Evolutionary conservation across 1,140 invertebrate species (phyloP).

Genomic region (Trinorchestia longiramus): DNA sequence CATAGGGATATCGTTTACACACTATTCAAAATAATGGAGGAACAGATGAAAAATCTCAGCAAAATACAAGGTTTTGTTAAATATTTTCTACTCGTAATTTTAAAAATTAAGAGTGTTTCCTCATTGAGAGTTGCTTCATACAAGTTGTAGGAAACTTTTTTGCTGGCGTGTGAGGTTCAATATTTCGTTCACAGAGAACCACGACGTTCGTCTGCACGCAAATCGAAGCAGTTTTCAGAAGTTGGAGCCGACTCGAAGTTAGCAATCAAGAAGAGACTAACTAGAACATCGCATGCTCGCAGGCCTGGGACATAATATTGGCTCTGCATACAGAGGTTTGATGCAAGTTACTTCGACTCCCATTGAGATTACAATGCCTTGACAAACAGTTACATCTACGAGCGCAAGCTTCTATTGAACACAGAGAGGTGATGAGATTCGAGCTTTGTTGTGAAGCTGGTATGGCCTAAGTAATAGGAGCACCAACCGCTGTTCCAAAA

Average conservation of each 20-base stretch:
- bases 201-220: slow-evolving; percentile 33
- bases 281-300: not conserved
- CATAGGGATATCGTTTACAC: not conserved
- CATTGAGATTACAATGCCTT: slow-evolving; percentile 39
- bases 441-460: not conserved
- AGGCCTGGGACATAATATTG: slow-evolving; percentile 41
- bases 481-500: not conserved
- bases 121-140: not conserved
- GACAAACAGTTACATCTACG: slow-evolving; percentile 31
- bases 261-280: slow-evolving; percentile 55
- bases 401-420: slow-evolving; percentile 15
- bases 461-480: not conserved
- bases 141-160: not conserved
- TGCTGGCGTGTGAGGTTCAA: not conserved
- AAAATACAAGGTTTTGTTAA: not conserved
- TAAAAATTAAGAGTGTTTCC: not conserved
- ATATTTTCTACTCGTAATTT: not conserved
- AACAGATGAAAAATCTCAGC: not conserved
- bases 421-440: slow-evolving; percentile 9
- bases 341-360: slow-evolving; percentile 41
- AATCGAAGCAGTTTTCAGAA: slow-evolving; percentile 51
- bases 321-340: slow-evolving; percentile 47
- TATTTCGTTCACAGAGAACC: not conserved
- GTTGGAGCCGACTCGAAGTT: slow-evolving; percentile 34
- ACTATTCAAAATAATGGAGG: not conserved